Percentiles rank a stretch among this genome's conserved stretches.
These are phyloP conservation scores for Semotilus atromaculatus DNA, from an alignment of 2,797 vertebrate species.

Conservation along the genomic window DNA sequence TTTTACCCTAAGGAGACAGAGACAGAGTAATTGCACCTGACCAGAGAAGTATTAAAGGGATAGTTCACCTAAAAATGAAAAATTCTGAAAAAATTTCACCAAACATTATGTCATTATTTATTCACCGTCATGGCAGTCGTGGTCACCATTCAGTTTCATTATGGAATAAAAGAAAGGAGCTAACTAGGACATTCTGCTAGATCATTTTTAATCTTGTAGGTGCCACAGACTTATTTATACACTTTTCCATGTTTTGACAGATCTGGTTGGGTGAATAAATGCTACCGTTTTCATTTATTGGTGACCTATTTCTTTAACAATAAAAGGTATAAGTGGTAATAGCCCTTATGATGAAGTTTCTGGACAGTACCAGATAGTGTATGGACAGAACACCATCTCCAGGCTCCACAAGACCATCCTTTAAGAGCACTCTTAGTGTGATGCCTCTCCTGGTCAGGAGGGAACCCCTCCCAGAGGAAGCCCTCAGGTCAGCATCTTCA, in stretches of 20 bases:
- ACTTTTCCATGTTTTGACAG: background rate
- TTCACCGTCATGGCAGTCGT: background rate
- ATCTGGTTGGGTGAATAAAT: background rate
- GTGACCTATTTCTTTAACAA: background rate
- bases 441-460: conserved; percentile 90
- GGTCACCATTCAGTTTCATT: background rate
- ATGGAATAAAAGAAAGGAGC: background rate
- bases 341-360: background rate
- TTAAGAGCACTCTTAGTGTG: conserved; percentile 91
- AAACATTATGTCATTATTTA: background rate
- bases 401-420: conserved; percentile 91
- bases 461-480: conserved; percentile 77
- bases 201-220: too few relatives aligned
- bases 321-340: background rate
- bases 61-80: background rate
- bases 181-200: too few relatives aligned
- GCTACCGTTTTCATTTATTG: background rate
- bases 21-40: background rate
- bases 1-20: conserved; percentile 84
- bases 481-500: conserved; percentile 76
- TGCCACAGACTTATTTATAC: too few relatives aligned
- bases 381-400: conserved; percentile 91
- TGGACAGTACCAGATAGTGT: conserved; percentile 84
- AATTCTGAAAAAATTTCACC: too few relatives aligned
- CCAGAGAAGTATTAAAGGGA: background rate